Evolutionary conservation across 1,140 invertebrate species (phyloP), one percentile per base, ranked within the genome.

Genomic region (Euura lappo): DNA sequence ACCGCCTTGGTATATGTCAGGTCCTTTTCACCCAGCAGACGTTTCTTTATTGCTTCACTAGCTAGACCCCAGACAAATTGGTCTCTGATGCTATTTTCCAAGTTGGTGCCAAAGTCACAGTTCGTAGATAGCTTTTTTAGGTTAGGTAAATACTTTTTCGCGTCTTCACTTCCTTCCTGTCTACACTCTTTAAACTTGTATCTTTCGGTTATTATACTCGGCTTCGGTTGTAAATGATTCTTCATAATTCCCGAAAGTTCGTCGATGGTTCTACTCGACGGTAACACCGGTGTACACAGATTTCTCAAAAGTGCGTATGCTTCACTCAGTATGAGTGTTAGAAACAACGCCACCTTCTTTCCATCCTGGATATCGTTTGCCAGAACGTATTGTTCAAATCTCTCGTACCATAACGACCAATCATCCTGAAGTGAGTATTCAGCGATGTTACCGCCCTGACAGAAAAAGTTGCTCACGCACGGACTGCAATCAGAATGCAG

Each of bases 171-270:
- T 2, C 51, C 66, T 8, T 66, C 44, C 13, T 79, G 78, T 0
- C 46, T 13, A 42, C 74, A 74, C 60, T 76, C 67, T 13, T 76
- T 76, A 44, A 79, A 79, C 42, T 75, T 77, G 46, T 75, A 79
- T 0, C 75, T 44, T 11, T 77, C 75, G 2, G 67, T 42, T 4
- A 79, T 78, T 1, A 44, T 65, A 10, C 69, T 78, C 0, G 75
- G 75, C 11, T 11, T 42, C 0, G 75, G 78, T 42, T 79, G 69
- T 42, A 78, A 10, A 13, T 78, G 77, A 1, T 70, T 11, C 13
- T 43, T 60, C 74, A 79, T 78, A 0, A 74, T 43, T 65, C 60
- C 44, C 6, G 11, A 45, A 2, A 79, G 8, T 3, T 74, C 44
- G 0, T 11, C 8, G 0, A 73, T 65, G 10, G 72, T 69, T 42